Evolutionary conservation across 2,797 vertebrate species (phyloP).

Genomic region (Pangasius sanitwongsei): DNA sequence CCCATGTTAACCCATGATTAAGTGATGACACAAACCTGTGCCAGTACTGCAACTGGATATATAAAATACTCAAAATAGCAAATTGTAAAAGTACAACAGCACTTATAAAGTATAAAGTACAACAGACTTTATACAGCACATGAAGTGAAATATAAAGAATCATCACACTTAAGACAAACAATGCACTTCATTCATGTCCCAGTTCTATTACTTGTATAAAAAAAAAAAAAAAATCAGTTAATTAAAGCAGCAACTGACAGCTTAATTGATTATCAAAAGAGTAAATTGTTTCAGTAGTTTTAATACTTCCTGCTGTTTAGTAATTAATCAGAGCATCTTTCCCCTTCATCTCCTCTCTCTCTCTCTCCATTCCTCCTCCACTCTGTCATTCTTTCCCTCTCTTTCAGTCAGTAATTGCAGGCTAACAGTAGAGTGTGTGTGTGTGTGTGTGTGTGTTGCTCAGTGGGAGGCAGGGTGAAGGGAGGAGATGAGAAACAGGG

Average conservation of each 20-base stretch:
- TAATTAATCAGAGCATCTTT: constrained; percentile 70
- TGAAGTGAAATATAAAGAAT: background rate
- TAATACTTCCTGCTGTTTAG: constrained; percentile 65
- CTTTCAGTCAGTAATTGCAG: constrained; percentile 37
- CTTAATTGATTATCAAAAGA: background rate
- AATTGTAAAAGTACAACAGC: background rate
- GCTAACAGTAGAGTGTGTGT: constrained; percentile 27
- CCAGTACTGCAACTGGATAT: background rate
- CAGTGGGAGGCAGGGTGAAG: constrained; percentile 30
- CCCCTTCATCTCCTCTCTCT: constrained; percentile 35
- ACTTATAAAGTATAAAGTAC: too few species aligned
- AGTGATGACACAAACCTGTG: background rate
- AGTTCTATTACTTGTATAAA: background rate
- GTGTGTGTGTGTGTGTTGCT: constrained; percentile 16
- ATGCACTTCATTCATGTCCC: background rate
- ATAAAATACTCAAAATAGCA: background rate
- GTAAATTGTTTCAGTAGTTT: constrained; percentile 23
- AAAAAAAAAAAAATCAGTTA: background rate
- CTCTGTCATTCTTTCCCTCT: constrained; percentile 37
- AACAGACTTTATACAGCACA: background rate
- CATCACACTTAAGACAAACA: background rate
- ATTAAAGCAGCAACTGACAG: background rate
- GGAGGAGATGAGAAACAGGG: constrained; percentile 25
- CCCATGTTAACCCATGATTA: background rate
- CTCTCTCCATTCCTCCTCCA: constrained; percentile 27